Conservation (phyloP, 2,888 invertebrate genomes). For the Galerucella pusilla region DNA sequence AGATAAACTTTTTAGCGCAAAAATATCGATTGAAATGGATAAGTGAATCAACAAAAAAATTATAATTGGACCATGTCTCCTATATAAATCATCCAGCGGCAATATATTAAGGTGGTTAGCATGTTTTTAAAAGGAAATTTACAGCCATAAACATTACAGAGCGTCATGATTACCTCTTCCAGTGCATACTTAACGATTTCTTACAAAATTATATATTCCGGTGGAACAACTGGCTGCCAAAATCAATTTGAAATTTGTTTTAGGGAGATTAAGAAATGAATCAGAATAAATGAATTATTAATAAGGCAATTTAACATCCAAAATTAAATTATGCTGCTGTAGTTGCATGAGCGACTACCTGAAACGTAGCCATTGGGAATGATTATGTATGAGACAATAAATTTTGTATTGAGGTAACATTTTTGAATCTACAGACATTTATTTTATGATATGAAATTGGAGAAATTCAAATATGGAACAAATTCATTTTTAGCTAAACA, state of each 20-base stretch:
- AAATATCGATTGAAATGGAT: background rate
- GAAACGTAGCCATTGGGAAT: slow-evolving; percentile 15
- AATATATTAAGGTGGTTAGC: background rate
- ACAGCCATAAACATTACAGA: background rate
- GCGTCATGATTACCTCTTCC: slow-evolving; percentile 18
- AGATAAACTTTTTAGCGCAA: no score
- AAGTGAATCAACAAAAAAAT: background rate
- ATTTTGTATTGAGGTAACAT: background rate
- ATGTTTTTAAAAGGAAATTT: slow-evolving; percentile 1
- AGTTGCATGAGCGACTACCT: slow-evolving; percentile 40
- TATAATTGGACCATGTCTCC: background rate
- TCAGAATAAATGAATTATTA: slow-evolving; percentile 43
- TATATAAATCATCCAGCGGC: background rate
- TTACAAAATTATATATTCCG: slow-evolving; percentile 37
- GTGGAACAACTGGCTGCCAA: slow-evolving; percentile 37
- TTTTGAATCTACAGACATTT: background rate
- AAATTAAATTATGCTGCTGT: slow-evolving; percentile 38
- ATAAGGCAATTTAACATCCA: slow-evolving; percentile 38
- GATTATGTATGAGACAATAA: background rate
- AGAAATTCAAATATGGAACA: no score
- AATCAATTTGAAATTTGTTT: slow-evolving; percentile 41
- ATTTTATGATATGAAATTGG: no score
- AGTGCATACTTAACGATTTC: slow-evolving; percentile 30
- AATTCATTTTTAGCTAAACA: no score
- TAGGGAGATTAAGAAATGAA: slow-evolving; percentile 40